Percentiles rank a stretch among this genome's conserved stretches.
Conservation (phyloP, 2,888 invertebrate genomes). For the Papilio protenor region DNA sequence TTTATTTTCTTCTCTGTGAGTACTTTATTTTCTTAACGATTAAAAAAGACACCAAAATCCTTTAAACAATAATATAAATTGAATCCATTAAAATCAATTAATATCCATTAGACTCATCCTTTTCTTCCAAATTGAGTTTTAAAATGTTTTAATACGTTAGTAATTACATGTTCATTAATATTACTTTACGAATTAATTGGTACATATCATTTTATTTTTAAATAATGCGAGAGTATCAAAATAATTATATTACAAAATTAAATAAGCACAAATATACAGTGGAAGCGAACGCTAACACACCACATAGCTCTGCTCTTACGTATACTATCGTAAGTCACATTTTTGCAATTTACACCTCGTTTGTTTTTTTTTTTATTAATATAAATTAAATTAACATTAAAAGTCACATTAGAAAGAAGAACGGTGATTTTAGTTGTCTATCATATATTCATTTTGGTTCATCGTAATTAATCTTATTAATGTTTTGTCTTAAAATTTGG, state of each 20-base stretch:
- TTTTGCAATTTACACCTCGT: too few relatives aligned
- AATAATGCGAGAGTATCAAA: not conserved
- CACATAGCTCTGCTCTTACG: too few relatives aligned
- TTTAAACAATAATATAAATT: not conserved
- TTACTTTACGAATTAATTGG: conserved; percentile 3
- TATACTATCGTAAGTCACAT: too few relatives aligned
- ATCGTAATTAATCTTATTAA: too few relatives aligned
- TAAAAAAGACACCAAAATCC: not conserved
- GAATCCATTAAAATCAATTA: not conserved
- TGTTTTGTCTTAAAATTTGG: too few relatives aligned
- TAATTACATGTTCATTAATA: conserved; percentile 5
- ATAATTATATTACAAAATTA: not conserved
- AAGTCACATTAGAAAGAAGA: too few relatives aligned
- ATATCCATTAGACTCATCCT: not conserved
- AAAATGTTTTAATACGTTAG: not conserved
- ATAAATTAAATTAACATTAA: too few relatives aligned
- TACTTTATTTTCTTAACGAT: not conserved
- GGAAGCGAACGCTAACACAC: too few relatives aligned
- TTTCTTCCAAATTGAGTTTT: conserved; percentile 2
- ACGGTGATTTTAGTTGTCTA: too few relatives aligned
- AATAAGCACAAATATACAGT: conserved; percentile 30
- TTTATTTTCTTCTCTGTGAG: not conserved
- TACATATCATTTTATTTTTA: not conserved
- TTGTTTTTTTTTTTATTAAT: too few relatives aligned
- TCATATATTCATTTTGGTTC: too few relatives aligned